Conservation (phyloP, 2,113 vertebrate species). For the Ginglymostoma cirratum region DNA sequence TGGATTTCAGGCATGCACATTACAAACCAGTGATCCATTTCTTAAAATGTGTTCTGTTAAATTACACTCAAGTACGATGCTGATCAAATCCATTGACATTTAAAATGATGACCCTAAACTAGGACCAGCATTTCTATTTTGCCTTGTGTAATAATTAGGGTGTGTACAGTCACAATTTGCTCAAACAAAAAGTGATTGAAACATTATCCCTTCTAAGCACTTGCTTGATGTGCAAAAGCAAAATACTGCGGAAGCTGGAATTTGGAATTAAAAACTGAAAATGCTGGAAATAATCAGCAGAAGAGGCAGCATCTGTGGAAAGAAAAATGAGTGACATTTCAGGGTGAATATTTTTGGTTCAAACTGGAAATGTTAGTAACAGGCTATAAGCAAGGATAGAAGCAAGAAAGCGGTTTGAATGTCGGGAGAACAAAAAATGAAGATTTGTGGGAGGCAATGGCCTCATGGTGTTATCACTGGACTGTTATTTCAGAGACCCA, state of each 20-base stretch:
- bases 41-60: not conserved
- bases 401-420: too few species aligned
- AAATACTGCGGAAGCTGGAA: not conserved
- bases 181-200: not conserved
- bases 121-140: not conserved
- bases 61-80: not conserved
- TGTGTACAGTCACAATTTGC: not conserved
- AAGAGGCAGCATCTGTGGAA: too few species aligned
- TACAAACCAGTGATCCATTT: not conserved
- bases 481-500: too few species aligned
- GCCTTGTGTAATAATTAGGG: slow-evolving; percentile 6
- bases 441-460: too few species aligned
- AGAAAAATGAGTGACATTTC: too few species aligned
- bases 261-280: not conserved
- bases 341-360: too few species aligned
- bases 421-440: too few species aligned
- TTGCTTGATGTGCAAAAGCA: not conserved
- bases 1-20: not conserved
- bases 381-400: too few species aligned
- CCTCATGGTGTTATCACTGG: too few species aligned
- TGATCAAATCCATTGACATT: not conserved
- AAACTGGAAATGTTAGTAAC: too few species aligned
- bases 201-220: not conserved
- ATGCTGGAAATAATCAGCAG: not conserved
- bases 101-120: not conserved